Percentiles rank a stretch among this genome's conserved stretches.
These are phyloP conservation scores for Thera obeliscata DNA, from an alignment of 2,888 invertebrate species.

Conservation along the genomic window DNA sequence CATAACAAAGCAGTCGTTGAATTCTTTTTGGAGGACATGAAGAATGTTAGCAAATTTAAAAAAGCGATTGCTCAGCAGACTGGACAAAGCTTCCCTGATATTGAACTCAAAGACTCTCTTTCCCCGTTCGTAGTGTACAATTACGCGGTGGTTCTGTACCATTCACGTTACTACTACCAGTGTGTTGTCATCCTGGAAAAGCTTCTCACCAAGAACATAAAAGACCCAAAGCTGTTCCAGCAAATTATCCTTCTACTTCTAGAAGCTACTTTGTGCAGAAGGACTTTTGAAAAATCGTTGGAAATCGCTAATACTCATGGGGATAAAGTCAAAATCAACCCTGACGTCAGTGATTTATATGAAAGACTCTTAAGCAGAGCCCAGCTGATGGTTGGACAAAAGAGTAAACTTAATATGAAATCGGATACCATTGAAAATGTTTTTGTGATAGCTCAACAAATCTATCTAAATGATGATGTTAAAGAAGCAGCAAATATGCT, in stretches of 20 bases:
- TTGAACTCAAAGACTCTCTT: conserved; percentile 67
- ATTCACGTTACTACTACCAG: conserved; percentile 89
- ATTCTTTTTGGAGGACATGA: conserved; percentile 90
- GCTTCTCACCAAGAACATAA: conserved; percentile 66
- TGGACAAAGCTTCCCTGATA: conserved; percentile 76
- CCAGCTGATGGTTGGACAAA: conserved; percentile 67
- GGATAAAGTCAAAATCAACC: conserved; percentile 64
- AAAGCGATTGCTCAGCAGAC: conserved; percentile 87
- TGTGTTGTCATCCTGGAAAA: conserved; percentile 81
- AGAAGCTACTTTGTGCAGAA: conserved; percentile 74
- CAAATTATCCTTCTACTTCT: conserved; percentile 69
- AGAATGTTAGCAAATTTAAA: conserved; percentile 89
- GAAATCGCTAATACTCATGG: conserved; percentile 70
- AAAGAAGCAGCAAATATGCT: conserved; percentile 71
- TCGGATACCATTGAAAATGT: conserved; percentile 75
- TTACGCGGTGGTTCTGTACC: conserved; percentile 91
- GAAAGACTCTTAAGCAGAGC: conserved; percentile 74
- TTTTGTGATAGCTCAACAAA: conserved; percentile 76
- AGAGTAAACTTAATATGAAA: conserved; percentile 62
- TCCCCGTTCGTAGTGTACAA: conserved; percentile 87
- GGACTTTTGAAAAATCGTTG: conserved; percentile 73
- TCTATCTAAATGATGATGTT: conserved; percentile 73
- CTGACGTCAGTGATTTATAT: conserved; percentile 65
- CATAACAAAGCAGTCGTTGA: conserved; percentile 94
- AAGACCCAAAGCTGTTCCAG: conserved; percentile 69